These are phyloP conservation scores for Lasius fuliginosus DNA, from an alignment of 2,888 invertebrate species.

Conservation along the genomic window DNA sequence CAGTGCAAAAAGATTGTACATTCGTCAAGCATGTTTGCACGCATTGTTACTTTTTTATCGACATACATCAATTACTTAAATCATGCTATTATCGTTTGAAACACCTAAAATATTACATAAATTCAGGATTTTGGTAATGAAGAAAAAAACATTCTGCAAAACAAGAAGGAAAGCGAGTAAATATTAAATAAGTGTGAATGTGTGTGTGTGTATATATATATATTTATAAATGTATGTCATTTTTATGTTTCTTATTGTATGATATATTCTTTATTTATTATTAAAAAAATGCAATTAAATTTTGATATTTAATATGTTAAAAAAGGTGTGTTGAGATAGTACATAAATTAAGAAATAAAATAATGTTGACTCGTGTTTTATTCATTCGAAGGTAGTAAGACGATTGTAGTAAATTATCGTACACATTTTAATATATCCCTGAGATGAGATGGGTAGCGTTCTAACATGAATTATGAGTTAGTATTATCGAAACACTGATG, in stretches of 20 bases:
- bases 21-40: too few relatives aligned
- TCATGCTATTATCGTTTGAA: too few relatives aligned
- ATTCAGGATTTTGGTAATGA: neutral
- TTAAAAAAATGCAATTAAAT: neutral
- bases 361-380: neutral
- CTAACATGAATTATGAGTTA: constrained; percentile 1
- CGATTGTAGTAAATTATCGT: neutral
- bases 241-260: neutral
- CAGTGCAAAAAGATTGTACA: too few relatives aligned
- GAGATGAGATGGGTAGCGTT: neutral
- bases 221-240: neutral
- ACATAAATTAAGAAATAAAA: neutral
- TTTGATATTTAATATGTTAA: neutral
- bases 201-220: neutral
- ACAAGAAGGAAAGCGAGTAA: neutral
- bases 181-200: neutral
- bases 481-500: constrained; percentile 11
- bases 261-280: neutral
- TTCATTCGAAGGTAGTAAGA: neutral
- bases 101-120: neutral
- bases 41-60: too few relatives aligned
- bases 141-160: neutral
- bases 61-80: too few relatives aligned
- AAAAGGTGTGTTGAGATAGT: neutral
- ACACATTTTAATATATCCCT: neutral